Conservation (phyloP, 2,888 invertebrate species). For the Psylliodes chrysocephalus region DNA sequence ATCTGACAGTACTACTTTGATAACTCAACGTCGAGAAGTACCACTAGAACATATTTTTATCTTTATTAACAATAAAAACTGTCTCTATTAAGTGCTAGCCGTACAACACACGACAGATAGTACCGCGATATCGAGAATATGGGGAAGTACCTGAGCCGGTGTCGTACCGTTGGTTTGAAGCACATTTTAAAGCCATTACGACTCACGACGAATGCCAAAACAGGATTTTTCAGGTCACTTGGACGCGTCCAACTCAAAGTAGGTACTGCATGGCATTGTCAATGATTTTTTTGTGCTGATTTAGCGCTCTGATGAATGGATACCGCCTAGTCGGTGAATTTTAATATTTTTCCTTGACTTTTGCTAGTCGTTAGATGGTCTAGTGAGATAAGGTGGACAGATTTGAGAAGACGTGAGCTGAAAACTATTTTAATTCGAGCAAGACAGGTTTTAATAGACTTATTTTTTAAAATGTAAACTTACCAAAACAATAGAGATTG, state of each 20-base stretch:
- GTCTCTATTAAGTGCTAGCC: too few species aligned
- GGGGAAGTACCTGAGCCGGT: constrained; percentile 21
- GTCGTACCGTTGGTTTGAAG: constrained; percentile 38
- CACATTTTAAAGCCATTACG: constrained; percentile 26
- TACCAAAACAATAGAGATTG: too few species aligned
- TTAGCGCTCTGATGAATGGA: constrained; percentile 5
- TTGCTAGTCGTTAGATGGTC: constrained; percentile 2
- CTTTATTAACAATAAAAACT: too few species aligned
- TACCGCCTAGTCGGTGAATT: constrained; percentile 8
- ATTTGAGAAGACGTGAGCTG: too few species aligned
- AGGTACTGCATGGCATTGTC: constrained; percentile 25
- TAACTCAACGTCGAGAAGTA: too few species aligned
- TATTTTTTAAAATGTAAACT: too few species aligned
- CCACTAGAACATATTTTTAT: too few species aligned
- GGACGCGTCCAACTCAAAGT: constrained; percentile 24
- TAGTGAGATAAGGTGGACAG: background rate
- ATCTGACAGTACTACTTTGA: too few species aligned
- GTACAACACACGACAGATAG: too few species aligned
- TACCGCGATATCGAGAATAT: background rate
- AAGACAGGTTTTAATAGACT: too few species aligned
- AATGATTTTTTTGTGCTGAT: constrained; percentile 11
- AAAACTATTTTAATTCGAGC: too few species aligned
- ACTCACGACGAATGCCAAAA: constrained; percentile 29
- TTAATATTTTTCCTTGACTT: constrained; percentile 8
- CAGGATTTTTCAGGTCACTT: constrained; percentile 37